Evolutionary conservation across 2,888 invertebrate genomes (phyloP).

Genomic region (Eupithecia inturbata): DNA sequence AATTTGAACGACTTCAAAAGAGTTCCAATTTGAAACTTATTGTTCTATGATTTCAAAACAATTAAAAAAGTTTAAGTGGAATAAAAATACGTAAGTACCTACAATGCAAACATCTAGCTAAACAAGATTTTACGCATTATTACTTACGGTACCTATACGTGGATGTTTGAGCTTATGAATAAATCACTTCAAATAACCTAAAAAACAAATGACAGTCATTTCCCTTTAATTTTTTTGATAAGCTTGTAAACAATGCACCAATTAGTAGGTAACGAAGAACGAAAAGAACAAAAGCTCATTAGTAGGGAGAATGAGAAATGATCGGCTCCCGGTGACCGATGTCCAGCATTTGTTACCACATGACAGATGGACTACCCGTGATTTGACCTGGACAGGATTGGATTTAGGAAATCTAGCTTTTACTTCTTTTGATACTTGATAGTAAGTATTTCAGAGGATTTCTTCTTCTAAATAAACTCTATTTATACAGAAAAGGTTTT

Average conservation of each 20-base stretch:
- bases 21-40: neutral
- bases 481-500: neutral
- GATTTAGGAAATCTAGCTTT: constrained; percentile 5
- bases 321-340: constrained; percentile 57
- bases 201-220: constrained; percentile 6
- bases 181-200: neutral
- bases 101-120: neutral
- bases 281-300: constrained; percentile 58
- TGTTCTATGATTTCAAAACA: neutral
- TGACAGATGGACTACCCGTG: constrained; percentile 44
- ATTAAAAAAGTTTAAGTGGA: neutral
- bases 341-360: constrained; percentile 50
- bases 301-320: constrained; percentile 59
- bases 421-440: neutral
- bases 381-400: constrained; percentile 44
- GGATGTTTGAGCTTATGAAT: neutral
- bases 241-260: constrained; percentile 47
- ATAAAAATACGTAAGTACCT: neutral
- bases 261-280: constrained; percentile 56
- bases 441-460: neutral
- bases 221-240: constrained; percentile 10
- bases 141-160: neutral
- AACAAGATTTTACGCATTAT: neutral
- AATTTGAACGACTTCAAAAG: neutral
- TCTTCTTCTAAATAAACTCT: neutral